Evolutionary conservation across 1,140 invertebrate species (phyloP), one percentile per base, ranked within the genome.

Genomic region (Halotydeus destructor): DNA sequence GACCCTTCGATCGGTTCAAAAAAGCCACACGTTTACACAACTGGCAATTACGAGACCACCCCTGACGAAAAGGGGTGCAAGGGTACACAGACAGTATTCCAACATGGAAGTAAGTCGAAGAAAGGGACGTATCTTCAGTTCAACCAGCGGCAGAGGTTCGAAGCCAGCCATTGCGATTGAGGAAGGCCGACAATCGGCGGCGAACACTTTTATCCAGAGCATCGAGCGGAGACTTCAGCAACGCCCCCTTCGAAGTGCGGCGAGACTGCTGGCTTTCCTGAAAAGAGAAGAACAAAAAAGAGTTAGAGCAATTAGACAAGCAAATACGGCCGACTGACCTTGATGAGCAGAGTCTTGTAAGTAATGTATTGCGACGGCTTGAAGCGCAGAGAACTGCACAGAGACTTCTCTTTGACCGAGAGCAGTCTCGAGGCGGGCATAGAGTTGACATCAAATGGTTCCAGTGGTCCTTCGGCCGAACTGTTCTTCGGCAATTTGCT

Each of bases 291-390:
- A 30, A 30, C 8, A 30, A 30, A 30, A 30, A 9, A 9, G 8
- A 30, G 14, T 30, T 30, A 9, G 14, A 30, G 8, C 14, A 9
- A 30, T 30, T 30, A 30, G 8, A 30, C 8, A 9, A 30, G 8
- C 8, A 30, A 9, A 9, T 14, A 30, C 8, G 14, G 27, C 8
- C 8, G 14, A 40, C 48, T 55, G 53, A 61, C 62, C 49, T 58
- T 51, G 38, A 65, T 51, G 38, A 68, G 56, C 24, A 66, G 52
- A 0, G 66, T 63, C 54, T 71, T 71, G 43, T 69, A 50, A 5
- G 65, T 67, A 25, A 67, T 59, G 54, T 69, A 71, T 46, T 66
- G 63, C 28, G 65, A 58, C 27, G 69, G 69, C 22, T 59, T 60
- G 14, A 70, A 52, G 48, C 68, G 64, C 41, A 67, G 55, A 44